Conservation (phyloP, 35 echinoderm and acorn worm genomes). For the Patiria miniata region DNA sequence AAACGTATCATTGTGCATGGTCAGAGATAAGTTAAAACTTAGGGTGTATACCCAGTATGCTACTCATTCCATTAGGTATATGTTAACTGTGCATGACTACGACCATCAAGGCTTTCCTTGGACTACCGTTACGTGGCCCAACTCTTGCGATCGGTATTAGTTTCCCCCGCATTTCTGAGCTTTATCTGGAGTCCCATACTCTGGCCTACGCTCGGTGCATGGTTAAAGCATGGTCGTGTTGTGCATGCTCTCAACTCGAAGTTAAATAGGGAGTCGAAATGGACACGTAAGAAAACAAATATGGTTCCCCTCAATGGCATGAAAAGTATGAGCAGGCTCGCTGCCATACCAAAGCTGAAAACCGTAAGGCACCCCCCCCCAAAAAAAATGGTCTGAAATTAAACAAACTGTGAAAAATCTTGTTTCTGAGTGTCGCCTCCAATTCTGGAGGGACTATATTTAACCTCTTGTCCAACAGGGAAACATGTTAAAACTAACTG, state of each 20-base stretch:
- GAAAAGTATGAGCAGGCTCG: background rate
- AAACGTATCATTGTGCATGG: slow-evolving; percentile 1
- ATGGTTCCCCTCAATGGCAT: background rate
- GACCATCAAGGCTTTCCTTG: slow-evolving; percentile 34
- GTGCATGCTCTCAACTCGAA: slow-evolving; percentile 25
- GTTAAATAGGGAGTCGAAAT: slow-evolving; percentile 35
- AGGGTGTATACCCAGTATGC: slow-evolving; percentile 32
- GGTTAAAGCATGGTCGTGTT: slow-evolving; percentile 25
- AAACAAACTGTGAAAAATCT: background rate
- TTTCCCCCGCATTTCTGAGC: slow-evolving; percentile 42
- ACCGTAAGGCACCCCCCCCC: background rate
- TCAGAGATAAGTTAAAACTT: slow-evolving; percentile 42
- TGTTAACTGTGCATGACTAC: slow-evolving; percentile 54
- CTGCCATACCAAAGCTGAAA: background rate
- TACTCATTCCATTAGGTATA: slow-evolving; percentile 34
- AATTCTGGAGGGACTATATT: slow-evolving; percentile 29
- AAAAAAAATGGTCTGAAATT: slow-evolving; percentile 7
- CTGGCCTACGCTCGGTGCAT: slow-evolving; percentile 39
- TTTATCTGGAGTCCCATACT: slow-evolving; percentile 42
- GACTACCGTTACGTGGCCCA: slow-evolving; percentile 21
- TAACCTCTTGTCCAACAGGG: slow-evolving; percentile 45
- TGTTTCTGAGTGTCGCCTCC: background rate
- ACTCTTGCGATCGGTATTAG: slow-evolving; percentile 21
- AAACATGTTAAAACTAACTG: slow-evolving; percentile 43
- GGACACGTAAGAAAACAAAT: slow-evolving; percentile 25